These are phyloP conservation scores for Ptycholaimellus sp. DNA, from an alignment of 2,888 invertebrate genomes.

Conservation along the genomic window DNA sequence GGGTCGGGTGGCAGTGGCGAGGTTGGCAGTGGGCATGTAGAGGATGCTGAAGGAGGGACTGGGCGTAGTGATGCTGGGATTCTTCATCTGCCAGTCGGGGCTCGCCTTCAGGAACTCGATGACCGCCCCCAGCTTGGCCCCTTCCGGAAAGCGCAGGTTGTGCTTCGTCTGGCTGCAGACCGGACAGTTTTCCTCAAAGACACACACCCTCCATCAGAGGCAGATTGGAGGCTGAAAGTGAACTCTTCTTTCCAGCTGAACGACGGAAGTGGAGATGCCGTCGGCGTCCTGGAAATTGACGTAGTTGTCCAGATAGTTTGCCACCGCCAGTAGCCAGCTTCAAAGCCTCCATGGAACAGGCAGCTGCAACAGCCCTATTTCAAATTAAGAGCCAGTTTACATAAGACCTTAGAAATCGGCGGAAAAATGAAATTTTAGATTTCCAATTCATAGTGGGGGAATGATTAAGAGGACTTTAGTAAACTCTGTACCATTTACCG, in stretches of 20 bases:
- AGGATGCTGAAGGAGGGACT: too few species aligned
- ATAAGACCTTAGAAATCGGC: too few species aligned
- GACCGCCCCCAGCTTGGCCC: conserved; percentile 49
- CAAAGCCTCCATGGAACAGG: conserved; percentile 84
- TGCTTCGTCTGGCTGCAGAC: conserved; percentile 40
- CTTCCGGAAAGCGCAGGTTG: conserved; percentile 23
- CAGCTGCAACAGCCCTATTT: conserved; percentile 42
- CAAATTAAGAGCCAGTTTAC: too few species aligned
- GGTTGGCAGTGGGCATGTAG: conserved; percentile 74
- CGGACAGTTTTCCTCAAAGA: conserved; percentile 43
- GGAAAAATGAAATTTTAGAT: too few species aligned
- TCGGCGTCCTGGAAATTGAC: conserved; percentile 85
- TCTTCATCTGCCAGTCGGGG: conserved; percentile 44
- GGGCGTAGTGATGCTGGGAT: too few species aligned
- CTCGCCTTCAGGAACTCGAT: conserved; percentile 54
- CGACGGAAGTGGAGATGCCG: conserved; percentile 83
- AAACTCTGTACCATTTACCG: too few species aligned
- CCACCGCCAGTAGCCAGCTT: too few species aligned
- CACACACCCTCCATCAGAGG: too few species aligned
- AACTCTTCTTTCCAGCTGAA: conserved; percentile 59
- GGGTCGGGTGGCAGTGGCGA: conserved; percentile 60
- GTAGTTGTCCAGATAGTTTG: conserved; percentile 87
- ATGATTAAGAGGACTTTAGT: too few species aligned
- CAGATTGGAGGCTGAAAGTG: background rate
- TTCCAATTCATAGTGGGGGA: too few species aligned